phyloP scores from a whole-genome alignment of 2,797 vertebrate species.

The Anguilla pacifica region DNA sequence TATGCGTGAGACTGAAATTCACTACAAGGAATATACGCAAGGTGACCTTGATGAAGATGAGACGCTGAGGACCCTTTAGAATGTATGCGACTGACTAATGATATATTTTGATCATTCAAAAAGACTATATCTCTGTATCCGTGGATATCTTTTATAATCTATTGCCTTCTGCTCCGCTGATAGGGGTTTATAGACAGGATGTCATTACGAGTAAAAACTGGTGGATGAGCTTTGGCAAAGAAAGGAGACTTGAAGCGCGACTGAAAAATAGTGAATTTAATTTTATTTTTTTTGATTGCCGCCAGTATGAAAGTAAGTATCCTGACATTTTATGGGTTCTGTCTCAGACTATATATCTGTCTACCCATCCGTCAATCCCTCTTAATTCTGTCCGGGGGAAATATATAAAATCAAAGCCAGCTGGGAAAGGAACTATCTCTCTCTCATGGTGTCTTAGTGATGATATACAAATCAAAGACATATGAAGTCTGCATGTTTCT shows the following conservation, averaged over 20 bases:
- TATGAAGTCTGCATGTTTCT: constrained; percentile 39
- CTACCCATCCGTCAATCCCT: constrained; percentile 52
- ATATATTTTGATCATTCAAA: not conserved
- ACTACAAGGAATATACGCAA: not conserved
- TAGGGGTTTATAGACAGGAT: not conserved
- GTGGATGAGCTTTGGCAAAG: constrained; percentile 45
- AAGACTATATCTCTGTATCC: not conserved
- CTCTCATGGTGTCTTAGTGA: constrained; percentile 41
- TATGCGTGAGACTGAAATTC: not conserved
- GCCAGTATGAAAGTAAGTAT: constrained; percentile 63
- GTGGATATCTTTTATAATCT: not conserved
- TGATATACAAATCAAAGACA: constrained; percentile 45
- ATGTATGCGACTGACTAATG: not conserved
- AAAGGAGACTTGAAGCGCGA: constrained; percentile 60
- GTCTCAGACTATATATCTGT: constrained; percentile 56
- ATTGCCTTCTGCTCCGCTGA: not conserved
- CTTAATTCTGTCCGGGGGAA: constrained; percentile 49
- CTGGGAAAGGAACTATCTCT: constrained; percentile 50
- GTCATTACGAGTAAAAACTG: constrained; percentile 16
- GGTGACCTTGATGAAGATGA: not conserved
- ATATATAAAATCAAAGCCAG: constrained; percentile 53
- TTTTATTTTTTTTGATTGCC: constrained; percentile 62
- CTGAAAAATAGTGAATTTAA: constrained; percentile 56
- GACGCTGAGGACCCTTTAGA: not conserved
- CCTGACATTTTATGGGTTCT: constrained; percentile 56